These are phyloP conservation scores for Lochmaea crataegi DNA, from an alignment of 2,888 invertebrate species.

Conservation along the genomic window DNA sequence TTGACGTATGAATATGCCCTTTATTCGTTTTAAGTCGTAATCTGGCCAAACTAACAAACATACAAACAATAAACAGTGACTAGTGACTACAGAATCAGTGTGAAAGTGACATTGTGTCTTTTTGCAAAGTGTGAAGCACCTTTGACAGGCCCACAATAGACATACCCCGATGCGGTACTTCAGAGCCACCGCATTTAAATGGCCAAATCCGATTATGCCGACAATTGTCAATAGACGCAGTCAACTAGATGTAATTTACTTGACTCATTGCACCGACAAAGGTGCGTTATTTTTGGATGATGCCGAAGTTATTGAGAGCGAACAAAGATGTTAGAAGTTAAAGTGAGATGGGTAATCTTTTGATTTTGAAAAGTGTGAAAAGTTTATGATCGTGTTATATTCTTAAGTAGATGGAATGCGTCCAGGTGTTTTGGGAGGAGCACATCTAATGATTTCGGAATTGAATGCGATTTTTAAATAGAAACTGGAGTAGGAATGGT, in stretches of 20 bases:
- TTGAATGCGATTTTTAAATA: not conserved
- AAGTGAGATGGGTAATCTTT: slow-evolving; percentile 13
- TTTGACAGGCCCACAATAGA: slow-evolving; percentile 61
- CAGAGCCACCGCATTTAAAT: slow-evolving; percentile 59
- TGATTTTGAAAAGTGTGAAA: slow-evolving; percentile 23
- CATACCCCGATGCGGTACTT: slow-evolving; percentile 64
- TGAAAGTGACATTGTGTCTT: slow-evolving; percentile 65
- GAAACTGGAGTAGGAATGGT: not conserved
- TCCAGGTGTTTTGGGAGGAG: slow-evolving; percentile 41
- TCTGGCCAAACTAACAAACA: slow-evolving; percentile 59
- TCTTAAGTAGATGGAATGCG: slow-evolving; percentile 30
- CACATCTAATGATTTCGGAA: slow-evolving; percentile 12
- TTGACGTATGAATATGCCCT: slow-evolving; percentile 28
- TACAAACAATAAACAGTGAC: slow-evolving; percentile 61
- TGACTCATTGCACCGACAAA: slow-evolving; percentile 58
- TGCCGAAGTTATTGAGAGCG: slow-evolving; percentile 8
- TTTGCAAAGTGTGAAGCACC: slow-evolving; percentile 61
- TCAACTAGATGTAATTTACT: slow-evolving; percentile 63
- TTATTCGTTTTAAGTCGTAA: slow-evolving; percentile 37
- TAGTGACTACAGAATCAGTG: slow-evolving; percentile 55
- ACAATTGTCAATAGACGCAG: slow-evolving; percentile 58
- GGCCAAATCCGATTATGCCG: slow-evolving; percentile 39
- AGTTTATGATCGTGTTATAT: slow-evolving; percentile 6
- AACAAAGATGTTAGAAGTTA: not conserved
- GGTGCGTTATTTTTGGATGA: slow-evolving; percentile 21